phyloP scores from a whole-genome alignment of 92 coral and sea anemone genomes.

The Micromussa lordhowensis region DNA sequence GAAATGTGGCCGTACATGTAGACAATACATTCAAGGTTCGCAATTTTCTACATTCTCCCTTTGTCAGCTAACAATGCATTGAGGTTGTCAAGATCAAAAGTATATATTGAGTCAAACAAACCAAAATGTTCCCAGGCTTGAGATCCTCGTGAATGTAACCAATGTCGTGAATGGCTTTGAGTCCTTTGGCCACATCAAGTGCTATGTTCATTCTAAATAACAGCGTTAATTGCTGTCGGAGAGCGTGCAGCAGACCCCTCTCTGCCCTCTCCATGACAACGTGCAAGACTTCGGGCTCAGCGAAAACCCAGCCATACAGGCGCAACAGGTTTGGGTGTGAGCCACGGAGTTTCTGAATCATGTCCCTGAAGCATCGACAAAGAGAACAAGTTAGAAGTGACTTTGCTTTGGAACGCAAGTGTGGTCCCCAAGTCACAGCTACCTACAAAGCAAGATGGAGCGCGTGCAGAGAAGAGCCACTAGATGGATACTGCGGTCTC shows the following conservation, averaged over 20 bases:
- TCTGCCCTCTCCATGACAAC: constrained; percentile 73
- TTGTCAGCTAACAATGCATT: too few relatives aligned
- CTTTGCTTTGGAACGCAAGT: neutral
- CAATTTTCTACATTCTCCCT: neutral
- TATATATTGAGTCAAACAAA: neutral
- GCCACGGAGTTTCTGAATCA: constrained; percentile 37
- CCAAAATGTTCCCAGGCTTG: constrained; percentile 72
- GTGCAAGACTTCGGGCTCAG: constrained; percentile 47
- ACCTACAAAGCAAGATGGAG: too few relatives aligned
- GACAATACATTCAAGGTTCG: too few relatives aligned
- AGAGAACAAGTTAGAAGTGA: neutral
- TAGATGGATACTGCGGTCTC: too few relatives aligned
- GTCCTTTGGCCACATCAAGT: constrained; percentile 67
- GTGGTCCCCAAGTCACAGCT: too few relatives aligned
- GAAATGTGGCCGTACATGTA: too few relatives aligned
- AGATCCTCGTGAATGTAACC: constrained; percentile 65
- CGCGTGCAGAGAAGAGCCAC: too few relatives aligned
- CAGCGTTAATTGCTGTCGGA: constrained; percentile 48
- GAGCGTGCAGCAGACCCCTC: constrained; percentile 50
- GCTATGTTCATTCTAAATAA: constrained; percentile 57
- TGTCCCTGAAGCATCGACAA: constrained; percentile 25
- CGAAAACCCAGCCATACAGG: constrained; percentile 69
- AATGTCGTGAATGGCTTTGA: constrained; percentile 59
- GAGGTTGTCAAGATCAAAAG: too few relatives aligned
- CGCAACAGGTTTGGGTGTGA: constrained; percentile 62